Evolutionary conservation across 1,140 invertebrate species (phyloP).

Genomic region (Chlorops oryzae): DNA sequence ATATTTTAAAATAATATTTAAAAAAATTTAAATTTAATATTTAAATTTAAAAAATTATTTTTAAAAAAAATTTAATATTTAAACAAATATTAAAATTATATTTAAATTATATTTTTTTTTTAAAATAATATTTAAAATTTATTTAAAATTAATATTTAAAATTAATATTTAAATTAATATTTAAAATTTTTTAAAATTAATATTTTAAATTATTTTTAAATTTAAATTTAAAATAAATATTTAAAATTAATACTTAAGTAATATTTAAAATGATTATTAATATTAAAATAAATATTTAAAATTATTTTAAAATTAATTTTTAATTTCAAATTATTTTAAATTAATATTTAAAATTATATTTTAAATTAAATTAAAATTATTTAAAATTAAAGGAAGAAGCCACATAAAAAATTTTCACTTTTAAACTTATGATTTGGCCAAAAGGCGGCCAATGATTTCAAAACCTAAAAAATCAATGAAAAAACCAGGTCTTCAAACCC

Average conservation of each 20-base stretch:
- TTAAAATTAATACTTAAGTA: background rate
- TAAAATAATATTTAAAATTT: background rate
- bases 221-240: background rate
- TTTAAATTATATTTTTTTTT: background rate
- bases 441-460: no score
- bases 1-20: background rate
- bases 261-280: conserved; percentile 8
- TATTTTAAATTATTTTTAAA: background rate
- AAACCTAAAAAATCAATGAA: no score
- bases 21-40: background rate
- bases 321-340: no score
- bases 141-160: background rate
- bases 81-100: background rate
- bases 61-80: background rate
- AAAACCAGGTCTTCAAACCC: no score
- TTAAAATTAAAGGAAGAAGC: no score
- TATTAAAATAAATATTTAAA: background rate
- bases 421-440: no score
- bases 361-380: no score
- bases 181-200: conserved; percentile 1
- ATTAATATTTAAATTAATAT: background rate
- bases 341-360: no score
- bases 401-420: no score
- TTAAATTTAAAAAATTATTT: background rate
- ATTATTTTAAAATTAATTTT: no score